phyloP scores from a whole-genome alignment of 2,888 invertebrate genomes.

The Eumacrocentrus americanus region DNA sequence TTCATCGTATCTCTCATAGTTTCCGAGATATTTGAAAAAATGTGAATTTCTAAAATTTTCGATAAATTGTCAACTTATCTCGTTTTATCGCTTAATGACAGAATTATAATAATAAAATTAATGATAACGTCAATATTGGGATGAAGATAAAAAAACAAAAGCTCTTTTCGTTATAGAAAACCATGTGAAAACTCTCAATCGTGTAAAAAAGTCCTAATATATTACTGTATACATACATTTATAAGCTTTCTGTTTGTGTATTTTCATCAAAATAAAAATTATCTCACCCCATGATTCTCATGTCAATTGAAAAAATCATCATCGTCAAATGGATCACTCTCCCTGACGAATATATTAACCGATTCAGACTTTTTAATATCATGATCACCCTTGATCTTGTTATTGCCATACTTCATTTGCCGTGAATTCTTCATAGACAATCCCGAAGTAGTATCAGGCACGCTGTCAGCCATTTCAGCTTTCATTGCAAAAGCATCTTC shows the following conservation, averaged over 20 bases:
- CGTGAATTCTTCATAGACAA: conserved; percentile 50
- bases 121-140: neutral
- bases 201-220: conserved; percentile 4
- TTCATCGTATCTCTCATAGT: no score
- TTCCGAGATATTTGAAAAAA: no score
- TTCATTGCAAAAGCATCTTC: conserved; percentile 55
- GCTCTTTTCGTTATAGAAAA: neutral
- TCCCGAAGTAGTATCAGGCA: conserved; percentile 47
- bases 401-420: conserved; percentile 60
- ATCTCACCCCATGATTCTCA: neutral
- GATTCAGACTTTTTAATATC: conserved; percentile 87
- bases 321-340: conserved; percentile 87
- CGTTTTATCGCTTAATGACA: neutral
- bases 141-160: neutral
- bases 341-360: conserved; percentile 86
- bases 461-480: conserved; percentile 55
- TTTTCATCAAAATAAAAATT: neutral
- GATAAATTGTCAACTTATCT: no score
- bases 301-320: conserved; percentile 79
- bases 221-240: conserved; percentile 5
- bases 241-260: conserved; percentile 1
- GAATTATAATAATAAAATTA: neutral
- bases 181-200: conserved; percentile 8
- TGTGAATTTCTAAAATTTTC: no score
- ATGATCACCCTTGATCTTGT: conserved; percentile 63